Evolutionary conservation across 2,888 invertebrate genomes (phyloP).

Genomic region (Eristalis pertinax): DNA sequence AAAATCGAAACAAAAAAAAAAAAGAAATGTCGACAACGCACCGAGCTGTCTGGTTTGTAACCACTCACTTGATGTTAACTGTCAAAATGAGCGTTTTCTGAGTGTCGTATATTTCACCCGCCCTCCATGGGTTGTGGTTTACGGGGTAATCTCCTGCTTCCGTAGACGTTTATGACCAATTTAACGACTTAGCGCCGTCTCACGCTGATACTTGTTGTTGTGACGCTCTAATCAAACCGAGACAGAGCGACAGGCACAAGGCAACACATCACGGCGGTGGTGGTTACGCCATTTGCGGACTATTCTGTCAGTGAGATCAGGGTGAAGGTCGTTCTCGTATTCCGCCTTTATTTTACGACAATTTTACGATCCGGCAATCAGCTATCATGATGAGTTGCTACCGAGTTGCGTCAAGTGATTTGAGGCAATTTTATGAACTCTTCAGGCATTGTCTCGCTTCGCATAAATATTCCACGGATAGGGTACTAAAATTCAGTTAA

Average conservation of each 20-base stretch:
- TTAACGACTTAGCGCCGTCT: conserved; percentile 81
- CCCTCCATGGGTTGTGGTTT: conserved; percentile 47
- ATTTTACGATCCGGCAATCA: conserved; percentile 80
- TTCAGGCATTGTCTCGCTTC: conserved; percentile 47
- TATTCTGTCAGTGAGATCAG: conserved; percentile 50
- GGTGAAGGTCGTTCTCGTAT: conserved; percentile 63
- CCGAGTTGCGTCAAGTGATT: conserved; percentile 46
- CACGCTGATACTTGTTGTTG: conserved; percentile 57
- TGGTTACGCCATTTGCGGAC: conserved; percentile 44
- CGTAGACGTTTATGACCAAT: conserved; percentile 77
- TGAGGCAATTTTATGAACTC: conserved; percentile 44
- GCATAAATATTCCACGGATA: conserved; percentile 56
- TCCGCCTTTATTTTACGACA: conserved; percentile 76
- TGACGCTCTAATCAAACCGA: conserved; percentile 34
- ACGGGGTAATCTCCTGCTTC: conserved; percentile 63
- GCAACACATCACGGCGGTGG: conserved; percentile 24
- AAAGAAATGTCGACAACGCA: conserved; percentile 5
- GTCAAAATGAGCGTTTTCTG: conserved; percentile 54
- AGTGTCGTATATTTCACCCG: conserved; percentile 43
- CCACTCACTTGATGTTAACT: conserved; percentile 62
- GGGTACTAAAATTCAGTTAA: conserved; percentile 55
- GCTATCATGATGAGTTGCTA: conserved; percentile 77
- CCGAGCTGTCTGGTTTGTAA: conserved; percentile 36
- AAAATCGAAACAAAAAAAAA: conserved; percentile 40
- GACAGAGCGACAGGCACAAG: conserved; percentile 1